Percentiles rank a stretch among this genome's conserved stretches.
Conservation (phyloP, 2,797 vertebrate species). For the Alcedo atthis region DNA sequence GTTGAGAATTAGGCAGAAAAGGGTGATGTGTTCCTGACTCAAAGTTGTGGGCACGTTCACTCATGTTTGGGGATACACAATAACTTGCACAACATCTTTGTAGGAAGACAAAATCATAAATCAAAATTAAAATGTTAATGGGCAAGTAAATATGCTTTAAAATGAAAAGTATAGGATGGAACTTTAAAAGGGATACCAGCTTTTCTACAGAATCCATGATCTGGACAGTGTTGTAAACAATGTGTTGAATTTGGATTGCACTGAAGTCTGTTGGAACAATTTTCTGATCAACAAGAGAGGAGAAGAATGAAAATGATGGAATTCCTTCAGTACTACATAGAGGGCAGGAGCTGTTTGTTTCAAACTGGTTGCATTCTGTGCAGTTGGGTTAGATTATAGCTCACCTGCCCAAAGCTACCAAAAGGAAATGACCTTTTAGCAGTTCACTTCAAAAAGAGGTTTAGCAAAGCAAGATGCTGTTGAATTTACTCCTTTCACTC, state of each 20-base stretch:
- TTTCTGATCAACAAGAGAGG: neutral
- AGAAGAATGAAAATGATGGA: neutral
- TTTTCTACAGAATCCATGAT: neutral
- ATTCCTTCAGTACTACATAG: neutral
- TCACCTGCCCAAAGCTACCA: neutral
- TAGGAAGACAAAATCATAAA: neutral
- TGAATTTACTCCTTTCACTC: neutral
- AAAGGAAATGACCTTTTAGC: neutral
- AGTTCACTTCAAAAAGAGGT: neutral
- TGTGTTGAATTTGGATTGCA: neutral
- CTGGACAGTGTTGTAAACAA: neutral
- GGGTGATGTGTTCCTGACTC: neutral
- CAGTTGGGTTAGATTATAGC: neutral
- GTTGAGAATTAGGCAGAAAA: constrained; percentile 1
- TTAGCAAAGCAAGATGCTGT: neutral
- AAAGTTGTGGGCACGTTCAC: neutral
- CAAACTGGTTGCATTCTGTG: neutral
- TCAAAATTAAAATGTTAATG: neutral
- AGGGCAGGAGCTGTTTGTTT: neutral
- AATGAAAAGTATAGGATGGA: neutral
- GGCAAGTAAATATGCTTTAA: neutral
- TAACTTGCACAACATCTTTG: neutral
- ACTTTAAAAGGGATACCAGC: neutral
- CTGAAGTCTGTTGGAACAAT: neutral
- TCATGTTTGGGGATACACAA: neutral